phyloP scores from a whole-genome alignment of 2,113 vertebrate species.

The Mormyrus iriodes region DNA sequence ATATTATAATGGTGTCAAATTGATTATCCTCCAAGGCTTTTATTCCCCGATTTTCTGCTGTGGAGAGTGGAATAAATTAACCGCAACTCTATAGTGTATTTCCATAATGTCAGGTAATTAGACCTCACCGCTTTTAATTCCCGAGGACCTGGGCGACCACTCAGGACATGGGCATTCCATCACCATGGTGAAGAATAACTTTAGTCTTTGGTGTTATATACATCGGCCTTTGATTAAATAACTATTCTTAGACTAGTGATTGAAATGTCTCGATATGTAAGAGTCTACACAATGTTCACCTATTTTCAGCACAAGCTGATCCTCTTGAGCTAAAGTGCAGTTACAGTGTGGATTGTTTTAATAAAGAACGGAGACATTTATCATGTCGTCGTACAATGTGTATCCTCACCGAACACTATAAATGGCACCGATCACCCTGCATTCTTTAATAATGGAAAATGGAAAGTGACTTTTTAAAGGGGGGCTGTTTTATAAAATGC shows the following conservation, averaged over 20 bases:
- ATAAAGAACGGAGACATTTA: not conserved
- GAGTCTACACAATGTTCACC: not conserved
- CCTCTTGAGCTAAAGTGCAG: not conserved
- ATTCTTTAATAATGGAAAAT: not conserved
- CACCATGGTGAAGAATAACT: not conserved
- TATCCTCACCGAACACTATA: not conserved
- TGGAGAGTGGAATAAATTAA: conserved; percentile 52
- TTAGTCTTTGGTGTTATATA: not conserved
- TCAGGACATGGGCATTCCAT: conserved; percentile 27
- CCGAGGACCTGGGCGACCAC: conserved; percentile 49
- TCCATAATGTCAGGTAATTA: conserved; percentile 67
- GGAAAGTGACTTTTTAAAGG: not conserved
- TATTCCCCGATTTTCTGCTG: conserved; percentile 52
- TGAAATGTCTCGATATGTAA: not conserved
- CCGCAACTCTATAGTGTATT: conserved; percentile 52
- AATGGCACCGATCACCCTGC: not conserved
- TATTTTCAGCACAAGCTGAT: not conserved
- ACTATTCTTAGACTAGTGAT: not conserved
- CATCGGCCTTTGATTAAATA: not conserved
- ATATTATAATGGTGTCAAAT: conserved; percentile 41
- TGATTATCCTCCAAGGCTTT: conserved; percentile 56
- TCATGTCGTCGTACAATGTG: not conserved
- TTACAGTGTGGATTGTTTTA: not conserved
- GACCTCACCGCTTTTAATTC: conserved; percentile 55
- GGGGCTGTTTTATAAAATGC: not conserved